Conservation (phyloP, 2,113 vertebrate genomes). For the Perca flavescens region DNA sequence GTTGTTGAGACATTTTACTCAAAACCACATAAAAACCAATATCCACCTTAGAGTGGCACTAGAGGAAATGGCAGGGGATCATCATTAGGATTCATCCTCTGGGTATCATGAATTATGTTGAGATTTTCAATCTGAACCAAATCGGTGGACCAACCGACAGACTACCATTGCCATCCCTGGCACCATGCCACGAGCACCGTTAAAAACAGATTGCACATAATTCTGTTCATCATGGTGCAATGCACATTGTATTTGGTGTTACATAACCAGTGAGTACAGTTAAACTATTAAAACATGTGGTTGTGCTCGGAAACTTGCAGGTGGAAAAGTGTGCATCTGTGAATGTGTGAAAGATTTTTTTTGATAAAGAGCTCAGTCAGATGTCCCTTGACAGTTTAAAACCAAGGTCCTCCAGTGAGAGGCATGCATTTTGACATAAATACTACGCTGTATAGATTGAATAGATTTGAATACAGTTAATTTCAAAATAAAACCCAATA, state of each 20-base stretch:
- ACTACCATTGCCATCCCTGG: background rate
- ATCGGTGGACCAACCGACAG: background rate
- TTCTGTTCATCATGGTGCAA: background rate
- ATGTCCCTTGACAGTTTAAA: background rate
- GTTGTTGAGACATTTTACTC: background rate
- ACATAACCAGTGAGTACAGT: background rate
- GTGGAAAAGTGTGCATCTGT: background rate
- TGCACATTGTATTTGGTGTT: background rate
- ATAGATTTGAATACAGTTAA: slow-evolving; percentile 37
- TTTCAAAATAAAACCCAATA: slow-evolving; percentile 46
- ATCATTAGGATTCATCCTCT: background rate
- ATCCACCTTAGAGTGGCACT: background rate
- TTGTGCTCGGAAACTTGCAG: background rate
- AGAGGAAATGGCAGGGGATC: background rate
- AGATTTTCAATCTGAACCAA: too few relatives aligned
- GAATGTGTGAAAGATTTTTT: background rate
- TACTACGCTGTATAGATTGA: slow-evolving; percentile 3
- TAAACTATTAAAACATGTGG: background rate
- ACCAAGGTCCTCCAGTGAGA: background rate
- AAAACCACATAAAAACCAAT: background rate
- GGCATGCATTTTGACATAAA: background rate
- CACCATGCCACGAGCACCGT: background rate
- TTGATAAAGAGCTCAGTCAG: background rate
- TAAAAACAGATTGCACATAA: background rate
- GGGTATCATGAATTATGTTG: background rate